Conservation (phyloP, 2,797 vertebrate species). For the Psittacula echo region DNA sequence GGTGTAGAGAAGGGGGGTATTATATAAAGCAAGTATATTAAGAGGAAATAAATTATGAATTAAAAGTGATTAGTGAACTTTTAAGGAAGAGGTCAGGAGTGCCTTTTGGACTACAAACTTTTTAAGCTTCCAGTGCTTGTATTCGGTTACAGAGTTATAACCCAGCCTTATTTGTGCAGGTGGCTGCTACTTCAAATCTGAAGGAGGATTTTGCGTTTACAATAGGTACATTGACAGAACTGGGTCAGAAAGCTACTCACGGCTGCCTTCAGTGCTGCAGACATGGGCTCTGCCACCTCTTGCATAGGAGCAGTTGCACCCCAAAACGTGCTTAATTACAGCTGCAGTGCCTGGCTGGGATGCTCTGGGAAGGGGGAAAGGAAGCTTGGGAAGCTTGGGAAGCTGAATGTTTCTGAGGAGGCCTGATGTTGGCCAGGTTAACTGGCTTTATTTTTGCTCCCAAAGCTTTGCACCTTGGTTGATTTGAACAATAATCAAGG, state of each 20-base stretch:
- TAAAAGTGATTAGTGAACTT: constrained; percentile 80
- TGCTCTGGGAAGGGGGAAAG: neutral
- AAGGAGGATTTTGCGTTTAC: constrained; percentile 73
- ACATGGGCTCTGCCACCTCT: neutral
- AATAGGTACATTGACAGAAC: constrained; percentile 78
- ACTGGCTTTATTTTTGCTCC: neutral
- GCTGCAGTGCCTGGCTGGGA: neutral
- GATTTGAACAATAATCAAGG: neutral
- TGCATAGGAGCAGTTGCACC: neutral
- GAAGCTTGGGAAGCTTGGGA: neutral
- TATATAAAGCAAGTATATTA: constrained; percentile 67
- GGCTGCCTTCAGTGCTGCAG: neutral
- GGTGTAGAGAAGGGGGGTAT: neutral
- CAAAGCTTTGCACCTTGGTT: neutral
- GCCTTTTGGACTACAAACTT: constrained; percentile 75
- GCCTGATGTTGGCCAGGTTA: neutral
- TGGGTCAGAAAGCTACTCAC: constrained; percentile 42
- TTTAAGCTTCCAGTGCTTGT: constrained; percentile 72
- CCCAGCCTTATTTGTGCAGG: constrained; percentile 82
- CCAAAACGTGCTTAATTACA: neutral
- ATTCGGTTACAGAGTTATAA: constrained; percentile 79
- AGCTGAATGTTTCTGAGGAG: neutral
- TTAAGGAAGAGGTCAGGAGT: constrained; percentile 76
- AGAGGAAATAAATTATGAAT: constrained; percentile 77
- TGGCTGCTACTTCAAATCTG: constrained; percentile 76